Evolutionary conservation across 1,140 invertebrate species (phyloP).

Genomic region (Riptortus pedestris): DNA sequence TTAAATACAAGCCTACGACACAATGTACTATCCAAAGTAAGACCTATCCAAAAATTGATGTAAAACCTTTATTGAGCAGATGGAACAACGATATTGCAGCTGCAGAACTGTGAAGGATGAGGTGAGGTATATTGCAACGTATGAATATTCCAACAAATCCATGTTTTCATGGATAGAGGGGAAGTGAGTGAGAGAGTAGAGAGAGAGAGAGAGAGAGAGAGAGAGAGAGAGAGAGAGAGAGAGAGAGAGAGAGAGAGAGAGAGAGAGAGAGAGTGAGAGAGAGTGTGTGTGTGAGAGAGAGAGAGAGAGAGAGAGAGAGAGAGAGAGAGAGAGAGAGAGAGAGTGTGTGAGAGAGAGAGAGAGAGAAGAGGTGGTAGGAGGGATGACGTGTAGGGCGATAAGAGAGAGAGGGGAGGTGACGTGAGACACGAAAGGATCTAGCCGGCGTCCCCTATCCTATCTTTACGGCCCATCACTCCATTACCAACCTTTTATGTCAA

Average conservation of each 20-base stretch:
- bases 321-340: constrained; percentile 8
- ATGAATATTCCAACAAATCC: too few relatives aligned
- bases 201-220: constrained; percentile 2
- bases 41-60: too few relatives aligned
- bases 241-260: constrained; percentile 4
- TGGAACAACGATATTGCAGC: too few relatives aligned
- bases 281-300: not conserved
- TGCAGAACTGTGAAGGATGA: too few relatives aligned
- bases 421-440: too few relatives aligned
- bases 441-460: too few relatives aligned
- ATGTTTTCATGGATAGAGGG: not conserved
- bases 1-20: too few relatives aligned
- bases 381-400: not conserved
- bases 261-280: constrained; percentile 5
- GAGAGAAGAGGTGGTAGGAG: not conserved
- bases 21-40: too few relatives aligned
- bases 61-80: too few relatives aligned
- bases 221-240: constrained; percentile 8
- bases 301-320: constrained; percentile 8
- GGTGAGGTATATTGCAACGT: too few relatives aligned
- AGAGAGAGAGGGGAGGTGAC: not conserved
- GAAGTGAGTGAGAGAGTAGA: not conserved
- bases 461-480: too few relatives aligned
- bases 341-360: not conserved
- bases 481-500: too few relatives aligned